These are phyloP conservation scores for Suricata suricatta DNA, from an alignment of 2,113 vertebrate species.

Conservation along the genomic window DNA sequence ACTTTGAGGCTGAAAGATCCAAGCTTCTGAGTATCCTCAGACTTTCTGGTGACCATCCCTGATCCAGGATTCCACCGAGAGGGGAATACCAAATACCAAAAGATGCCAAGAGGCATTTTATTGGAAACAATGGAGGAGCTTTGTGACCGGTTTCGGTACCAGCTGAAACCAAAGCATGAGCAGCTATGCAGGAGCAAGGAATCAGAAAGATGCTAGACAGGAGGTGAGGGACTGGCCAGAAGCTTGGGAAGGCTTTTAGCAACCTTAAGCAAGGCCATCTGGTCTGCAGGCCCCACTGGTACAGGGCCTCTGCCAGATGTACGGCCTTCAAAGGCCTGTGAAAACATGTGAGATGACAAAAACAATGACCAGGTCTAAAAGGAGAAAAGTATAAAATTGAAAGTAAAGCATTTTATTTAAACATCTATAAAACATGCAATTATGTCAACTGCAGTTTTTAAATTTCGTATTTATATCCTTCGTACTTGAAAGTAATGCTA, in stretches of 20 bases:
- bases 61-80: background rate
- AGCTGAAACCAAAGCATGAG: background rate
- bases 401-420: background rate
- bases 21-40: background rate
- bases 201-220: background rate
- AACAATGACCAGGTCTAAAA: background rate
- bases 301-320: background rate
- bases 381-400: background rate
- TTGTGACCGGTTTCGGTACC: background rate
- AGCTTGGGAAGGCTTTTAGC: background rate
- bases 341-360: background rate
- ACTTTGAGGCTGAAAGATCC: background rate
- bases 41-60: background rate
- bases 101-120: background rate
- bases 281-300: background rate
- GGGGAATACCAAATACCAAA: too few species aligned
- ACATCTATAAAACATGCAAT: slow-evolving; percentile 1
- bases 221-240: background rate
- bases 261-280: background rate
- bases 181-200: background rate
- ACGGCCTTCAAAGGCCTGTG: background rate
- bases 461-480: background rate
- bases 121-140: background rate
- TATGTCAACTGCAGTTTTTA: background rate
- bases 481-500: background rate